Evolutionary conservation across 2,888 invertebrate species (phyloP), one percentile per base, ranked within the genome.

Genomic region (Chironomus riparius): DNA sequence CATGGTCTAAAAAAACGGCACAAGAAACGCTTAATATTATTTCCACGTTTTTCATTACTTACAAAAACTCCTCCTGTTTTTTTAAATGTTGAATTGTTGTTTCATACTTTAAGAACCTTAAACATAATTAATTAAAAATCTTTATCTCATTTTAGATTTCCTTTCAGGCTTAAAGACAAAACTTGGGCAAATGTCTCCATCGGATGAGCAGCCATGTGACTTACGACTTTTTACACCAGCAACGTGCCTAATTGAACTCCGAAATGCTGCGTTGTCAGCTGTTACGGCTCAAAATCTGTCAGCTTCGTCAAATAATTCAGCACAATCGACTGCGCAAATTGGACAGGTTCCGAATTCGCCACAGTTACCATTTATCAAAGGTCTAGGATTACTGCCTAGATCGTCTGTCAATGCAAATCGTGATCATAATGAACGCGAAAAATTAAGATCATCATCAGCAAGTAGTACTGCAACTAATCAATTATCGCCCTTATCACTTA

Each of bases 181-280:
- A 48, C 61, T 72, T 24, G 62, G 47, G 4, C 61, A 38, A 24
- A 28, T 73, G n/a, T 24, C 78, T 47, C 76, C 78, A 47, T 77
- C 78, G 15, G 80, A 81, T 78, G 82, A 81, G 77, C 77, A 84
- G 77, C 84, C 84, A 12, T 84, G 82, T 78, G 84, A 84, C 80
- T 79, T 84, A 77, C 81, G 84, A 62, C 79, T 82, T 62, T 78
- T 80, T 68, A 80, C 79, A 48, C 79, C 80, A 38, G 79, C 79
- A 76, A 79, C 79, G 78, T 80, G 78, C 78, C 80, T 83, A 77
- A 81, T 79, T 70, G 79, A 81, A 78, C 76, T 83, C 72, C 81
- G 80, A 21, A 79, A 81, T 74, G 81, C 81, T 77, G 77, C 77
- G 47, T 77, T 38, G 10, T 38, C 71, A 21, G 65, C 62, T 28